Evolutionary conservation across 2,888 invertebrate genomes (phyloP).

Genomic region (Vesta saturnalis): DNA sequence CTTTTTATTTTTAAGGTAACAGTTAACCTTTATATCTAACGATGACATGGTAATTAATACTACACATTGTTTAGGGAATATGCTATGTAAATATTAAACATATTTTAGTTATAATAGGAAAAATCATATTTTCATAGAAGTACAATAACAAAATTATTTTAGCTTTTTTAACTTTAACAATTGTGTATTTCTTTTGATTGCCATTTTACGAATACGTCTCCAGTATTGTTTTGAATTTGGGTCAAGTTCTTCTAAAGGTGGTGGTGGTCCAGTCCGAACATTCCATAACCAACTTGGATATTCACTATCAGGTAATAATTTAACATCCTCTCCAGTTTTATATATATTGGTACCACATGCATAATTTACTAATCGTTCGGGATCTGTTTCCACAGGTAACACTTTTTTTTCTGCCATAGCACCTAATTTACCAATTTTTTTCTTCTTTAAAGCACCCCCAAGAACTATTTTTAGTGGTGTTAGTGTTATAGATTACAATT

Average conservation of each 20-base stretch:
- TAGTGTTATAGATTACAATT: not conserved
- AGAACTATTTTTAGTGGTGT: conserved; percentile 48
- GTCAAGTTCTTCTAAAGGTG: conserved; percentile 78
- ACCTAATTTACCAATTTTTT: conserved; percentile 71
- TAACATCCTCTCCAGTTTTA: conserved; percentile 82
- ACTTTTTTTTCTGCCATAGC: conserved; percentile 74
- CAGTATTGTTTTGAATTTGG: conserved; percentile 85
- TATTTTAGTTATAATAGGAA: too few relatives aligned
- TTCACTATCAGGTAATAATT: conserved; percentile 78
- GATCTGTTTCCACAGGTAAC: conserved; percentile 87
- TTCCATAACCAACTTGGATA: conserved; percentile 96
- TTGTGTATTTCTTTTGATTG: conserved; percentile 71
- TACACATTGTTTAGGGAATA: too few relatives aligned
- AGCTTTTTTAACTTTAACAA: conserved; percentile 70
- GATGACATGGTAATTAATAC: too few relatives aligned
- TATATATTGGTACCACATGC: conserved; percentile 89
- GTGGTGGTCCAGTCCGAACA: conserved; percentile 71
- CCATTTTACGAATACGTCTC: conserved; percentile 75
- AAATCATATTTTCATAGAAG: too few relatives aligned
- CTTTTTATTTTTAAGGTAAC: too few relatives aligned
- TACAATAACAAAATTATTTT: conserved; percentile 60
- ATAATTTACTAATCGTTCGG: conserved; percentile 75
- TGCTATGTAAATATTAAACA: too few relatives aligned
- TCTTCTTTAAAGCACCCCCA: conserved; percentile 65
- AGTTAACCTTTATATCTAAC: too few relatives aligned